Evolutionary conservation across 2,113 vertebrate species (phyloP), one percentile per base, ranked within the genome.

Genomic region (Myiozetetes cayanensis): DNA sequence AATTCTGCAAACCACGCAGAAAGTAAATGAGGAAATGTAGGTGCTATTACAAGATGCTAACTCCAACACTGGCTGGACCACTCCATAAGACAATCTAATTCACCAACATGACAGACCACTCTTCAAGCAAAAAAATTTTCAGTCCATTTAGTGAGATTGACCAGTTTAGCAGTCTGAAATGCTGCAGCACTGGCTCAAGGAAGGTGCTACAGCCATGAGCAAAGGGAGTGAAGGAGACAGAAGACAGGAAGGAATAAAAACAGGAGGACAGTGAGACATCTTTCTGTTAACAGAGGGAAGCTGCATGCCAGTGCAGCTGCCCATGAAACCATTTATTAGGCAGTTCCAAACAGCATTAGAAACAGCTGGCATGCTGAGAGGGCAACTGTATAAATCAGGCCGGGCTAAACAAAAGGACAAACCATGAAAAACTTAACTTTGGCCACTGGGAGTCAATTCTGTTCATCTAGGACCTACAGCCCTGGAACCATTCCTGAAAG

Each of bases 241-340:
- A 85, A 71, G 21, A 63, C 4, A 14, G 41, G 10, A 93, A 79
- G 55, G 37, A 76, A 17, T 50, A 46, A 72, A 87, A 83, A 79
- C 10, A 13, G 50, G 47, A 80, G n/a, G 41, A 50, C 37, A 71
- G 22, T 2, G 17, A 52, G 28, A 41, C 15, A 20, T 49, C 49
- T 58, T 50, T 87, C 46, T 41, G 0, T 25, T 25, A 28, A 27
- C 68, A 73, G 41, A 85, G 39, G 21, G 30, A 53, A 89, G 39
- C 63, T 33, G 15, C 43, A 56, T 14, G 41, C 20, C 46, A 86
- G 41, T 8, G 55, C 37, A 56, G 41, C 35, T 76, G 35, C 61
- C 72, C 0, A 0, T 58, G 65, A 88, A 83, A 80, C 23, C 24
- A 61, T 7, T 2, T 0, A 1, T 66, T 43, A 71, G 47, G 43